Base-by-base conservation (phyloP, 2,113 vertebrate species). In the Corythornis cristatus region DNA sequence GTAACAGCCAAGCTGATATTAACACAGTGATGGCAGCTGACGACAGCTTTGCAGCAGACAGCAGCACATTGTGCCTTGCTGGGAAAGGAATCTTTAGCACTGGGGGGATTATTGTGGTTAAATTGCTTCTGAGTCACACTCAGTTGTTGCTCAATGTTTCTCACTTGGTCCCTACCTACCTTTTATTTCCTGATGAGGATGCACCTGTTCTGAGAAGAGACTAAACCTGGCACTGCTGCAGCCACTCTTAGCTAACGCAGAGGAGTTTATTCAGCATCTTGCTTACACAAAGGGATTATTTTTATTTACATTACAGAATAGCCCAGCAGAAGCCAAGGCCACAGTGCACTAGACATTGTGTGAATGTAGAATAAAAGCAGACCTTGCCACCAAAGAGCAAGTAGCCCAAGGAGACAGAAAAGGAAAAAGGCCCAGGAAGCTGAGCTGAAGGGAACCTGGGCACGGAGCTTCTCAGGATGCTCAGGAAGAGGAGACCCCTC, bases 81-180 rank as follows among this genome's bases (percentile, higher is more conserved):
- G 93, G 43, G 57, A 56, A 94, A 80, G 31, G 75, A 83, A 81
- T 79, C 64, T 88, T 76, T 43, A 89, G 51, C 81, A 62, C 65
- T 58, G 18, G 42, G 7, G 33, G 65, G 42, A 90, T 87, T 83
- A 67, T 60, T 89, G 81, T 87, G 35, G 70, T 82, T 92, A 91
- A 95, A 90, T 61, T 80, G 77, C 71, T 85, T 85, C 83, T 77
- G 81, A 95, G 77, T 92, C 88, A 95, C 65, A 35, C 33, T 46
- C 5, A 0, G 13, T n/a, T 82, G 26, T 35, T 93, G 64, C 64
- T 85, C 65, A 71, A 0, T 68, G 50, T 58, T 86, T 93, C 54
- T 57, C 42, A 31, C 26, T 89, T 67, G 50, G 61, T 74, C 42
- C 35, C 70, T 93, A 70, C 71, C 71, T 77, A 31, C 28, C 61